phyloP scores from a whole-genome alignment of 2,113 vertebrate genomes.

The Tautogolabrus adspersus region DNA sequence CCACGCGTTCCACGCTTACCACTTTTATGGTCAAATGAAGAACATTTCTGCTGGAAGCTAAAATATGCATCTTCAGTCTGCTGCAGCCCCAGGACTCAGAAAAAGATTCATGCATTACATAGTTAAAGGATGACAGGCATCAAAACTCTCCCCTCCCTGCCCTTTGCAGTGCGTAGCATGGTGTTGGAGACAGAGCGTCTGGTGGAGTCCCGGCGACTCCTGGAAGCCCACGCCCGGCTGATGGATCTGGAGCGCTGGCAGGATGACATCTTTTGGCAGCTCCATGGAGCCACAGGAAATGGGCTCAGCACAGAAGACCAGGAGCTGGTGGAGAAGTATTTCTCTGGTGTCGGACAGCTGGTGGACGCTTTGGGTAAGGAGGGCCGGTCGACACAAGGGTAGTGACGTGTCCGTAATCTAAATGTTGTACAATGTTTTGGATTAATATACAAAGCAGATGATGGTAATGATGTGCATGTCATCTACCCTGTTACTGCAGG shows the following conservation, averaged over 20 bases:
- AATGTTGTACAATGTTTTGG: not conserved
- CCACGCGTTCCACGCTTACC: too few species aligned
- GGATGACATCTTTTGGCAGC: constrained; percentile 88
- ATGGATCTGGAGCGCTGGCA: constrained; percentile 91
- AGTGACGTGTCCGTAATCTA: too few species aligned
- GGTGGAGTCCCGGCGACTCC: constrained; percentile 86
- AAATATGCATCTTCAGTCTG: too few species aligned
- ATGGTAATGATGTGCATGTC: not conserved
- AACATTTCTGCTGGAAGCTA: too few species aligned
- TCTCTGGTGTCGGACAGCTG: constrained; percentile 88
- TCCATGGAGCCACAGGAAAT: constrained; percentile 70
- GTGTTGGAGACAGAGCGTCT: constrained; percentile 88
- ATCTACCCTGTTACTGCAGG: constrained; percentile 33
- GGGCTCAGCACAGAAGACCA: constrained; percentile 73
- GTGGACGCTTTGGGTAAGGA: constrained; percentile 87
- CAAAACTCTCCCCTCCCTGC: too few species aligned
- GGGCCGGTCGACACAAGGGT: constrained; percentile 38
- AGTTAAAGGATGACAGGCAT: too few species aligned
- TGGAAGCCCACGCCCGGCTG: constrained; percentile 91
- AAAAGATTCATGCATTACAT: too few species aligned
- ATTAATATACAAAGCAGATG: not conserved
- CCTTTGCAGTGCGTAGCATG: constrained; percentile 85
- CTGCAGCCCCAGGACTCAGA: too few species aligned
- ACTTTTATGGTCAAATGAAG: too few species aligned
- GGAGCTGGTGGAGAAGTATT: constrained; percentile 85